These are phyloP conservation scores for Tethya wilhelma DNA, from an alignment of 37 sponge, comb jelly and placozoan genomes.

Conservation along the genomic window DNA sequence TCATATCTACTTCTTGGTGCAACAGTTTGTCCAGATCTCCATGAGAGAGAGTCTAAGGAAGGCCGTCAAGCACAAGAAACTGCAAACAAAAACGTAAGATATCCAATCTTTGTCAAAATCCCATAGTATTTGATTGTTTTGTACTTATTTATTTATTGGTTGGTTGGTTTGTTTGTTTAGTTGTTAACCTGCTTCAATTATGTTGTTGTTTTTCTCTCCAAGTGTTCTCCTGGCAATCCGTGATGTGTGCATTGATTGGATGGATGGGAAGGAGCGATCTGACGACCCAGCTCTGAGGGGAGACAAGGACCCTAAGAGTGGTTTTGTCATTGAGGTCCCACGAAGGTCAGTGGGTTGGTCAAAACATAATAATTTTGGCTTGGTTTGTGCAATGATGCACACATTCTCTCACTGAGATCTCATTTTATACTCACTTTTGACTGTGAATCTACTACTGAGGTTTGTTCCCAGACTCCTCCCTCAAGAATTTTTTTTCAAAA, in stretches of 20 bases:
- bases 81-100: slow-evolving; percentile 86
- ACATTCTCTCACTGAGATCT: not conserved
- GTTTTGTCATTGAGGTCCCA: slow-evolving; percentile 83
- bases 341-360: slow-evolving; percentile 12
- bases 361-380: not conserved
- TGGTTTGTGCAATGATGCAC: not conserved
- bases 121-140: not conserved
- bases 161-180: not conserved
- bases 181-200: not conserved
- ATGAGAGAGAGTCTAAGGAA: slow-evolving; percentile 86
- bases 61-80: slow-evolving; percentile 93
- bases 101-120: not conserved
- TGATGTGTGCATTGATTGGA: slow-evolving; percentile 96
- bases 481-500: not conserved
- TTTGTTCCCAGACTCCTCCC: no score
- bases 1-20: slow-evolving; percentile 75
- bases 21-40: slow-evolving; percentile 90
- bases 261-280: slow-evolving; percentile 82
- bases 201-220: not conserved
- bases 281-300: slow-evolving; percentile 96
- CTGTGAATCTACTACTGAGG: not conserved
- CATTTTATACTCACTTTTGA: not conserved
- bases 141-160: not conserved
- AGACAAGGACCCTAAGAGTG: slow-evolving; percentile 96
- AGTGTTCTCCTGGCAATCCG: slow-evolving; percentile 93